Evolutionary conservation across 2,888 invertebrate species (phyloP).

Genomic region (Athalia rosae): DNA sequence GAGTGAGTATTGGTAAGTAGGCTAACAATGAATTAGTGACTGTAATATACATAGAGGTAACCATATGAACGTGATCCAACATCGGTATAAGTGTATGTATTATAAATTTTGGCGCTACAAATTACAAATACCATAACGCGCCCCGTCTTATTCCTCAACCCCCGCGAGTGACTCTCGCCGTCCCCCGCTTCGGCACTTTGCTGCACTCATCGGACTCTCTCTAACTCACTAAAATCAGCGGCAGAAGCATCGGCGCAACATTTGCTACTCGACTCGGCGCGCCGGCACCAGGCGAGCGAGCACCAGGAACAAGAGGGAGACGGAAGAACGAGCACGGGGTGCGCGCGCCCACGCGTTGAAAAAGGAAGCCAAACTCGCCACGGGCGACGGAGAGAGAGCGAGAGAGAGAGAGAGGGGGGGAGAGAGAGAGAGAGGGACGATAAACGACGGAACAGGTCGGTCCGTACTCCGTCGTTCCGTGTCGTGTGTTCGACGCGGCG

Average conservation of each 20-base stretch:
- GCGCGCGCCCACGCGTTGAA: conserved; percentile 34
- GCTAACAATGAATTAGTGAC: background rate
- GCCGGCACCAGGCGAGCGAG: conserved; percentile 31
- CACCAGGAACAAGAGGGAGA: background rate
- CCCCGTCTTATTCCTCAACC: conserved; percentile 14
- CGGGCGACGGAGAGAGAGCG: conserved; percentile 49
- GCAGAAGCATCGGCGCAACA: conserved; percentile 26
- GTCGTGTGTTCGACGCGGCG: conserved; percentile 57
- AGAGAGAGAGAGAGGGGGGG: conserved; percentile 51
- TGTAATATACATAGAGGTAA: no score
- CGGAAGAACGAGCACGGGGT: conserved; percentile 12
- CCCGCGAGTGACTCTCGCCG: conserved; percentile 30
- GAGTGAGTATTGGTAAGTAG: background rate
- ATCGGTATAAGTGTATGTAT: conserved; percentile 12
- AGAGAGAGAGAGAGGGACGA: conserved; percentile 46
- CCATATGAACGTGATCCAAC: conserved; percentile 6
- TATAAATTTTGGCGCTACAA: conserved; percentile 28
- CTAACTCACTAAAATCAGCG: background rate
- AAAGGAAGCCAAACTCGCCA: conserved; percentile 43
- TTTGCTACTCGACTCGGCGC: conserved; percentile 44
- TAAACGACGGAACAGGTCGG: no score
- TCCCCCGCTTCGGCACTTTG: conserved; percentile 44
- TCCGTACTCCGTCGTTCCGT: conserved; percentile 27
- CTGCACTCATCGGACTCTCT: conserved; percentile 39
- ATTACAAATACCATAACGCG: background rate